A percentile compares a stretch with the other conserved stretches of the same genome.
phyloP scores from a whole-genome alignment of 2,888 invertebrate species.

The Aphidius colemani region DNA sequence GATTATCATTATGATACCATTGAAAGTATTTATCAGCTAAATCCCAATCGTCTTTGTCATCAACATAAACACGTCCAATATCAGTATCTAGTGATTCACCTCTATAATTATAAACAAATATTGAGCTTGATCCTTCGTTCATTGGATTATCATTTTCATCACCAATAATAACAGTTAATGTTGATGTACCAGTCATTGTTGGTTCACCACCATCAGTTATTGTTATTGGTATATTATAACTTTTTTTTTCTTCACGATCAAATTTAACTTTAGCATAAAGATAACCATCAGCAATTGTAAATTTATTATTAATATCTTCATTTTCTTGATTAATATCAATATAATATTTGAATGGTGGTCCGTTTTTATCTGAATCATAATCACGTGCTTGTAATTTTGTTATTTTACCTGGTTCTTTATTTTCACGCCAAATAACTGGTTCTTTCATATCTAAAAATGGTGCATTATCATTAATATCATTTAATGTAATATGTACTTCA shows the following conservation, averaged over 20 bases:
- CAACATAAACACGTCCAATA: constrained; percentile 91
- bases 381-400: constrained; percentile 74
- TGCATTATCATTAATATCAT: constrained; percentile 93
- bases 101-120: constrained; percentile 94
- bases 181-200: constrained; percentile 76
- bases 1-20: constrained; percentile 64
- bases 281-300: constrained; percentile 71
- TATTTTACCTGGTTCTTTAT: constrained; percentile 71
- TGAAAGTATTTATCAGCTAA: constrained; percentile 86
- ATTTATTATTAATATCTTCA: constrained; percentile 72
- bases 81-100: constrained; percentile 79
- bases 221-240: constrained; percentile 84
- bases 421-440: constrained; percentile 85
- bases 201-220: constrained; percentile 86
- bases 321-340: constrained; percentile 67
- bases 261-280: constrained; percentile 77
- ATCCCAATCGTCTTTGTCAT: constrained; percentile 98
- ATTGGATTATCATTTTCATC: constrained; percentile 94
- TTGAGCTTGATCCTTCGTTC: constrained; percentile 83
- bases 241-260: constrained; percentile 86
- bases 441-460: constrained; percentile 83
- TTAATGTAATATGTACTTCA: constrained; percentile 68
- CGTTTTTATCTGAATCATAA: constrained; percentile 81
- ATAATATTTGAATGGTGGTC: constrained; percentile 80
- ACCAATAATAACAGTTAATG: constrained; percentile 87